phyloP scores from a whole-genome alignment of 2,888 invertebrate species.

The Cenopis cana region DNA sequence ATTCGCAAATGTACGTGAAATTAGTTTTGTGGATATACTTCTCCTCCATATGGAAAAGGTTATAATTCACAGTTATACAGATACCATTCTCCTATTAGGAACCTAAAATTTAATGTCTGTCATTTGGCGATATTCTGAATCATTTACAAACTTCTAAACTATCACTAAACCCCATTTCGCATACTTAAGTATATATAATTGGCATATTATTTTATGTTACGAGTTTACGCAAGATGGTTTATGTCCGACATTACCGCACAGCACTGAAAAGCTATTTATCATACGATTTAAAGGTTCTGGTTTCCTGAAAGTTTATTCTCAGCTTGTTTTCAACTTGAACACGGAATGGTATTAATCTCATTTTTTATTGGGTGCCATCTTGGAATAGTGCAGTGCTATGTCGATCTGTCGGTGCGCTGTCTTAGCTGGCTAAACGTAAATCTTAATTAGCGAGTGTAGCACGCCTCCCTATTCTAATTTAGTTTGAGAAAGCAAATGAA shows the following conservation, averaged over 20 bases:
- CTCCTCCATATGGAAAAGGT: background rate
- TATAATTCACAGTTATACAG: conserved; percentile 14
- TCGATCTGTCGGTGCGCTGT: conserved; percentile 37
- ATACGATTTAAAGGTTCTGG: conserved; percentile 14
- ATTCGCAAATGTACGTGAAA: background rate
- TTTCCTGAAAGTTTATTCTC: conserved; percentile 27
- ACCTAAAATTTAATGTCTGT: conserved; percentile 13
- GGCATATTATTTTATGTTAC: conserved; percentile 17
- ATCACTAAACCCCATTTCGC: conserved; percentile 16
- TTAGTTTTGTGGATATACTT: background rate
- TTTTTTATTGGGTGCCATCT: conserved; percentile 36
- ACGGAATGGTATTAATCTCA: conserved; percentile 27
- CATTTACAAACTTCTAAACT: conserved; percentile 16
- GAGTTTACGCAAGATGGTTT: conserved; percentile 13
- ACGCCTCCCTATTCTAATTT: conserved; percentile 44
- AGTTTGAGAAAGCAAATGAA: conserved; percentile 16
- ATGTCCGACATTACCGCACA: conserved; percentile 10
- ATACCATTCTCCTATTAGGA: conserved; percentile 16
- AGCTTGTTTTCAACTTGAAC: conserved; percentile 27
- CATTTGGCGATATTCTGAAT: conserved; percentile 28
- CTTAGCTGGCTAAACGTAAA: conserved; percentile 30
- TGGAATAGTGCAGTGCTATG: conserved; percentile 41
- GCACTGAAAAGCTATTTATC: conserved; percentile 19
- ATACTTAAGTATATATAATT: conserved; percentile 11
- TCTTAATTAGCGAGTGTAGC: conserved; percentile 42